Evolutionary conservation across 2,888 invertebrate species (phyloP), one percentile per base, ranked within the genome.

Genomic region (Thumatha senex): DNA sequence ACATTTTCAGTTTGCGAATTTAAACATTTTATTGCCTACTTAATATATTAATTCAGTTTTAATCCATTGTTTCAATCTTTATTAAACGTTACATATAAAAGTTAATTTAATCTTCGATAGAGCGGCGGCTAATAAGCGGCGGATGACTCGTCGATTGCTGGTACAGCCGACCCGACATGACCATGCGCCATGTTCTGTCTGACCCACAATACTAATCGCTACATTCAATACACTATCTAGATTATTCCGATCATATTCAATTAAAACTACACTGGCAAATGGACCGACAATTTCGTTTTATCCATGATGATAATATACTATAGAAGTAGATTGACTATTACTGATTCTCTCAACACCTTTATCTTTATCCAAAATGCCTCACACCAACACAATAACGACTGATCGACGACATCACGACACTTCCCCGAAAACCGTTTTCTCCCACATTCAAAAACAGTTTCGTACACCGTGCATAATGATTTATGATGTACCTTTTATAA

Each of bases 401-500:
- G 82, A 87, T 82, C 77, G 87, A 87, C 78, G 64, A 67, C 67
- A 67, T 63, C 53, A 55, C 49, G 74, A 76, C 75, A 75, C 74
- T 89, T 89, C 88, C 72, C 68, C 76, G 88, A 87, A 89, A 77
- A 80, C 67, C 68, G 76, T 81, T 82, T 85, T 82, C 83, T 76
- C 80, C 79, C 78, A 77, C 76, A 84, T 86, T 83, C 81, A 79
- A 85, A 86, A 78, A 67, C 76, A 76, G 83, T 83, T 82, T 80
- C 76, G 78, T 84, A 79, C 84, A 69, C 66, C 74, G 66, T 73
- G 75, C 73, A 80, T 76, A 84, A 88, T 90, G 90, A 90, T 90
- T 90, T 89, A 91, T 87, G 89, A 83, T 82, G 74, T 71, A 72
- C 83, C 90, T 77, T 89, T 90, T 89, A 89, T 89, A 81, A 87